These are phyloP conservation scores for Drosophila robusta DNA, from an alignment of 2,888 invertebrate genomes.

Conservation along the genomic window DNA sequence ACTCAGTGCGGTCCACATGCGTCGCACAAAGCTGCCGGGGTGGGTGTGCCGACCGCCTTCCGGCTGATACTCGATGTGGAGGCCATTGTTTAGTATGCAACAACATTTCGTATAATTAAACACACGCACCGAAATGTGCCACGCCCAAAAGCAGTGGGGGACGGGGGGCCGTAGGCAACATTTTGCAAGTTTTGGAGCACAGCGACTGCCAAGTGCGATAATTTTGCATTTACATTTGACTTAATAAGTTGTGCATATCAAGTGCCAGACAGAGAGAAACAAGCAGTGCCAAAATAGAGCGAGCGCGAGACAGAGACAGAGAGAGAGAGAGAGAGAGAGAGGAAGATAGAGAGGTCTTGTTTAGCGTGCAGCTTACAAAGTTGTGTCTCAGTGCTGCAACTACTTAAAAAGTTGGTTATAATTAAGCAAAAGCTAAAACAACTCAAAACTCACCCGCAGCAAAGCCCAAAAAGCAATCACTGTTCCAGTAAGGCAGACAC, in stretches of 20 bases:
- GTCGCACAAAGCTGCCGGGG: constrained; percentile 32
- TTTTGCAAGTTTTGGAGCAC: constrained; percentile 53
- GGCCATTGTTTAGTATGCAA: constrained; percentile 65
- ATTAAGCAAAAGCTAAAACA: constrained; percentile 77
- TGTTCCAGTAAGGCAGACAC: constrained; percentile 13
- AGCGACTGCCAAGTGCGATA: constrained; percentile 72
- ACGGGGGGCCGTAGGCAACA: constrained; percentile 5
- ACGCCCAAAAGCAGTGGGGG: constrained; percentile 22
- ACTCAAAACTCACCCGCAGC: constrained; percentile 52
- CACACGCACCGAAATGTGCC: constrained; percentile 63
- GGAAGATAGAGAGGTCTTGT: constrained; percentile 1
- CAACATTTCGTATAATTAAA: constrained; percentile 75
- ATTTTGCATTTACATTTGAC: constrained; percentile 80
- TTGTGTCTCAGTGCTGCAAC: constrained; percentile 61
- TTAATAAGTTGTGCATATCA: constrained; percentile 75
- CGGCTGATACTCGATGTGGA: constrained; percentile 11
- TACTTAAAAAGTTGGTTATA: constrained; percentile 78
- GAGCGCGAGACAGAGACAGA: not conserved
- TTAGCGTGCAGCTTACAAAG: constrained; percentile 67
- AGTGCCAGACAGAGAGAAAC: constrained; percentile 38
- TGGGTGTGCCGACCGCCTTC: too few species aligned
- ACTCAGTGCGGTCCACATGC: constrained; percentile 66
- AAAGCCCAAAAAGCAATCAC: constrained; percentile 29
- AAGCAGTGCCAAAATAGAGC: not conserved
- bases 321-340: not conserved